These are phyloP conservation scores for Tetragnatha montana DNA, from an alignment of 2,888 invertebrate genomes.

Conservation along the genomic window DNA sequence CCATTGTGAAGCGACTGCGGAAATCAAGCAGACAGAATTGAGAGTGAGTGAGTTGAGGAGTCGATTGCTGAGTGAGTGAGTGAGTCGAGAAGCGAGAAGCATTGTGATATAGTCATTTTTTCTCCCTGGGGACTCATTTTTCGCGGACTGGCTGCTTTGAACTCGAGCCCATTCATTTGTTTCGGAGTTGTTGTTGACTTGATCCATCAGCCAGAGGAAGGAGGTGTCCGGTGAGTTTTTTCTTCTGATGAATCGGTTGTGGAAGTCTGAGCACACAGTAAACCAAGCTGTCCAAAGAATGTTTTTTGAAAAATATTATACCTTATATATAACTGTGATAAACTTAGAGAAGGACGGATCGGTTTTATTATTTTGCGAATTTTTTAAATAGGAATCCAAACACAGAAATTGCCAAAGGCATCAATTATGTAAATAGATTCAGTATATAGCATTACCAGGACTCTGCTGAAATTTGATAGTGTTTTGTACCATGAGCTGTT, in stretches of 20 bases:
- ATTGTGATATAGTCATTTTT: background rate
- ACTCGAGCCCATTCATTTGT: background rate
- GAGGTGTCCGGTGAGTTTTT: background rate
- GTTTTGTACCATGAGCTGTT: slow-evolving; percentile 45
- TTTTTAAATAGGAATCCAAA: slow-evolving; percentile 42
- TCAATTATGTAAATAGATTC: slow-evolving; percentile 58
- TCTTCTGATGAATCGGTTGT: slow-evolving; percentile 11
- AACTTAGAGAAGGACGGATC: slow-evolving; percentile 58
- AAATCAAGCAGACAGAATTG: background rate
- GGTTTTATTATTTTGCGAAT: slow-evolving; percentile 41
- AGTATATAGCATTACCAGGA: slow-evolving; percentile 32
- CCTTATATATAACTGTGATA: slow-evolving; percentile 60
- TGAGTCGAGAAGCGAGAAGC: background rate
- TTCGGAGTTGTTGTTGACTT: background rate
- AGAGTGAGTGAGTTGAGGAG: background rate
- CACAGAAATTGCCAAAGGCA: slow-evolving; percentile 55
- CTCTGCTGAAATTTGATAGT: slow-evolving; percentile 55
- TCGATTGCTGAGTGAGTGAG: background rate
- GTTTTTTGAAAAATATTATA: slow-evolving; percentile 44
- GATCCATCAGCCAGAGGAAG: background rate
- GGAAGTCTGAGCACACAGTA: slow-evolving; percentile 1
- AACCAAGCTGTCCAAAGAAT: slow-evolving; percentile 64
- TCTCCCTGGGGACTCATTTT: background rate
- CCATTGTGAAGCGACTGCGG: background rate
- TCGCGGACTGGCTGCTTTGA: background rate